Base-by-base conservation (phyloP, 2,888 invertebrate genomes). In the Actias luna region DNA sequence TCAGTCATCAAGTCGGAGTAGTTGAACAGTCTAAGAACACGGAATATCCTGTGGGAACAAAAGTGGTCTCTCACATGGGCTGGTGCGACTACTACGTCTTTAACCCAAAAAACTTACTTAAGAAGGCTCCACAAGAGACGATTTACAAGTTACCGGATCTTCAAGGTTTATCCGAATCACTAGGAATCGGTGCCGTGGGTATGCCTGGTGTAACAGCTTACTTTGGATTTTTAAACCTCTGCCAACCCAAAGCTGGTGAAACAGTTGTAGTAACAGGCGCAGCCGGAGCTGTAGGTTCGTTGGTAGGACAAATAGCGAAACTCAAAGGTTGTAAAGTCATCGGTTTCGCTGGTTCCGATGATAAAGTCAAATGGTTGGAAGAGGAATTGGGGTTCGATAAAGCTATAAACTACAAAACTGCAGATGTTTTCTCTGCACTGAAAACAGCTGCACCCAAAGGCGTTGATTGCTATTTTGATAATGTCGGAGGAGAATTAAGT, bases 241-340 rank as follows among this genome's bases (percentile, higher is more conserved):
- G 96, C 73, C 82, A 95, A 58, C 95, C 96, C 0, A 94, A 95
- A 82, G 71, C 90, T 0, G 96, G 95, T 0, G 95, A 96, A 76
- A 95, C 94, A 0, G 93, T 96, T 0, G 94, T 96, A 0, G 94
- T 96, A 2, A 94, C 94, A 3, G 94, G 94, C 0, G 96, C 96
- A 2, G 96, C 95, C 0, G 96, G 96, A 1, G 96, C 96, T 2
- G 96, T 96, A 0, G 96, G 96, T 2, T 94, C 94, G 62, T 77
- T 94, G 14, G 96, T 95, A 0, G 96, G 96, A 2, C 96, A 96
- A 84, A 95, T 97, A 60, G 96, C 94, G 0, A 96, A 96, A 82
- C 93, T 96, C 31, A 94, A 94, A 84, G 95, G 94, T 70, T 85
- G 83, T 68, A 80, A 65, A 67, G 85, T 96, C 0, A 94, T 96